Evolutionary conservation across 2,113 vertebrate species (phyloP), one percentile per base, ranked within the genome.

Genomic region (Pyxicephalus adspersus): DNA sequence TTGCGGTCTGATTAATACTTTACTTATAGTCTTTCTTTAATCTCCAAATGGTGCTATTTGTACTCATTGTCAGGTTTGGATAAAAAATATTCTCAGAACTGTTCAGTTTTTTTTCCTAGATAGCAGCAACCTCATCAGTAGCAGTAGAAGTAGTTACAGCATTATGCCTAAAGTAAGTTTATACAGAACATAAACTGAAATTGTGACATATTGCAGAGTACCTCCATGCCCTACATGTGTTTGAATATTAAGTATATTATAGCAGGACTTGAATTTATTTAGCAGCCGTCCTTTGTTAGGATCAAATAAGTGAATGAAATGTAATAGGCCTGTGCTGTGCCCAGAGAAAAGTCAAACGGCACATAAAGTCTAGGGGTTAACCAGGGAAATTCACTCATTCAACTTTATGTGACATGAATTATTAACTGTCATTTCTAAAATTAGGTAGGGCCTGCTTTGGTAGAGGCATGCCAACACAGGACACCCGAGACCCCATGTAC

Each of bases 391-490:
- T 81, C 68, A 81, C 79, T 58, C 58, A 73, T 64, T 80, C 38
- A 55, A 74, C 68, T 74, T 81, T 74, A 73, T 72, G 82, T 81
- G 86, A 86, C 65, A 84, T 84, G 83, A 87, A 54, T 89, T 87
- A 86, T 57, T 86, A 86, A 38, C 85, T 85, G 84, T 79, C 1
- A 38, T 75, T 22, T 28, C 87, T 15, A 83, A 86, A 82, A 23
- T 84, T 25, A 64, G 84, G 71, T 84, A 76, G 83, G 83, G 76
- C 85, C 17, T 64, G 11, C 88, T 86, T 85, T 70, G 64, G 2
- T 77, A 3, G 3, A 2, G 83, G 82, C 84, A 79, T 66, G 84
- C 50, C 83, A 86, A 80, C 3, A 19, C 73, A 45, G 60, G 63
- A 73, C 31, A 79, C 68, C 80, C 45, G n/a, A n/a, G 28, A 83